Evolutionary conservation across 1,140 invertebrate species (phyloP).

Genomic region (Platyscapa corneri): DNA sequence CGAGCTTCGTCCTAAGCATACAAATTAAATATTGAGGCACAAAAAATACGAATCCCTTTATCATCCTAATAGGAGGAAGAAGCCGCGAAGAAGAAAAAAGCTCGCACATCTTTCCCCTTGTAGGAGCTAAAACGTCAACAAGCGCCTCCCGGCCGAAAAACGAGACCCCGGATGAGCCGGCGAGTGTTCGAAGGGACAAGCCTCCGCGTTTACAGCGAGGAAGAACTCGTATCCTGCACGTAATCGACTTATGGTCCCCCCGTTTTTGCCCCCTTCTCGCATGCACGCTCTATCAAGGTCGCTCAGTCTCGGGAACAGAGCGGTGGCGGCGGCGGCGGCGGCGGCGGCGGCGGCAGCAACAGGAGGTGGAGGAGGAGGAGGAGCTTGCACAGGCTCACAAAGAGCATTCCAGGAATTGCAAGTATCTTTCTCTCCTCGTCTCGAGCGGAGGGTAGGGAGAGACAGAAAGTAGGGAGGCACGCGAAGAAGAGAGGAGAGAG

Average conservation of each 20-base stretch:
- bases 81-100: background rate
- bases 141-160: background rate
- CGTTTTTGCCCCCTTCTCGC: background rate
- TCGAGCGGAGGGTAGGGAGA: constrained; percentile 1
- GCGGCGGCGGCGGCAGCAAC: background rate
- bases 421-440: constrained; percentile 16
- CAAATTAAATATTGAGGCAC: background rate
- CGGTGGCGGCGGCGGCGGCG: background rate
- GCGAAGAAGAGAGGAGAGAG: constrained; percentile 33
- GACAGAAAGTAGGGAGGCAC: constrained; percentile 12
- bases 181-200: background rate
- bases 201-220: background rate
- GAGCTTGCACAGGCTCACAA: constrained; percentile 60
- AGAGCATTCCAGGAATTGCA: constrained; percentile 71
- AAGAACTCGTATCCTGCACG: constrained; percentile 20
- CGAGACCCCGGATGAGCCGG: background rate
- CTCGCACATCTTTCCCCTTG: background rate
- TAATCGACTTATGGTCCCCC: constrained; percentile 4
- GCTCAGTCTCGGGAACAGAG: constrained; percentile 56
- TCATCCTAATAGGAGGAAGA: background rate
- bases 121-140: background rate
- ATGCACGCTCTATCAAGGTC: constrained; percentile 62
- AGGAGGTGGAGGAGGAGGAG: constrained; percentile 39
- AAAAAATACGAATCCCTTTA: background rate
- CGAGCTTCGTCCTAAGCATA: background rate